Base-by-base conservation (phyloP, 2,113 vertebrate species). In the Gymnocephalus cernua region DNA sequence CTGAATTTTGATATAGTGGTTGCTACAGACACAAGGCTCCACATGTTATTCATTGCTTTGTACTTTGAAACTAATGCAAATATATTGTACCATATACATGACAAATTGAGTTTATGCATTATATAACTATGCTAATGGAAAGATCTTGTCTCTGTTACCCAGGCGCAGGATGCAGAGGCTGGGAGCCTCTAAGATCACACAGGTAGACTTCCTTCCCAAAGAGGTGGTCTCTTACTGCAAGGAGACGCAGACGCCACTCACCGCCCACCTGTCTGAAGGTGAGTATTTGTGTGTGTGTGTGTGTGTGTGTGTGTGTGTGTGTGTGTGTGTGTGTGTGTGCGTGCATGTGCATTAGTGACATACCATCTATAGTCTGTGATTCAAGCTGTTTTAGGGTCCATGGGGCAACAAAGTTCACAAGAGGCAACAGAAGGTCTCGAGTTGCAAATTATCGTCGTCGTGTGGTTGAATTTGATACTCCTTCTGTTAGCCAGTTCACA, bases 191-290 rank as follows among this genome's bases (percentile, higher is more conserved):
- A 99, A 99, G 93, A 96, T 99, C 51, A 98, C 96, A 68, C 98
- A 99, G 82, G 98, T 99, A 72, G 98, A 99, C 90, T 99, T 99
- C 89, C 92, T 97, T 80, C 98, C 98, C 63, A 96, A 96, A 78
- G 98, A 99, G 90, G 92, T 99, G 45, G 98, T 99, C 11, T 96
- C 96, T 0, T 99, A 99, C 92, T 95, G 94, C 93, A 99, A 99
- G 91, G 98, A 99, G 94, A 99, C 98, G 0, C 98, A 99, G 94
- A 99, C 98, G 0, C 98, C 96, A 45, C 88, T 96, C 80, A 95
- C 93, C 1, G 95, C 96, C 0, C 96, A 97, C 93, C 96, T 96
- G 8, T 96, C 96, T 58, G 97, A 99, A 97, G 98, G 98, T 99
- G 94, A 88, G 83, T 67, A 32, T 69, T 58, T 82, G 57, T 59